Evolutionary conservation across 2,113 vertebrate genomes (phyloP), one percentile per base, ranked within the genome.

Genomic region (Apistogramma diplotaenia): DNA sequence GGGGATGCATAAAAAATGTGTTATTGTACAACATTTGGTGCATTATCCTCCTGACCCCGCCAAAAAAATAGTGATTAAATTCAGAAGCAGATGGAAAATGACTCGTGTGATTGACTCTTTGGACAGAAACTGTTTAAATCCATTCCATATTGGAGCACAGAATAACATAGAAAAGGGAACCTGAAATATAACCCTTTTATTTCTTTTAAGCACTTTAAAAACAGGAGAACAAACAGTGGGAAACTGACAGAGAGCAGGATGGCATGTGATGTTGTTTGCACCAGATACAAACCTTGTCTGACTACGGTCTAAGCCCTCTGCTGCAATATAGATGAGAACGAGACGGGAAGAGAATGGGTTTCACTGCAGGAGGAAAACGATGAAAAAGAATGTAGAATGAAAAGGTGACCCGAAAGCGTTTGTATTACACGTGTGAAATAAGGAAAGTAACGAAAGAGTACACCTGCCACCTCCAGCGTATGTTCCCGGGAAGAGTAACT

Each of bases 321-420:
- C 51, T 88, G 65, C 60, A 83, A 51, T 78, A 89, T 46, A 62
- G 83, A 89, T 82, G 76, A 88, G 85, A 81, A 49, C 74, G 78
- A 72, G 43, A 29, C 60, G 23, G 65, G 31, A 37, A 54, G 37
- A 80, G 35, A 74, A 61, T 60, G 35, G 8, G 33, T 81, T 76
- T 83, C 67, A 82, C 81, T 74, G 77, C 59, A 33, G 72, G 56
- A 74, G 55, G 70, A 74, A 70, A 33, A 85, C 82, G 65, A 89
- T 89, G 40, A 89, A 83, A 90, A 87, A 72, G 58, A 85, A 82
- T 85, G 29, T 33, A 62, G 51, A 70, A 82, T 88, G 84, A 85
- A 88, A 87, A 86, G 73, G 37, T 33, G 74, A 46, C 84, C 56
- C 61, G n/a, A 49, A 57, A 29, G 79, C 5, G 3, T 79, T 85